Evolutionary conservation across 2,797 vertebrate species (phyloP), one percentile per base, ranked within the genome.

Genomic region (Hyperoplus immaculatus): DNA sequence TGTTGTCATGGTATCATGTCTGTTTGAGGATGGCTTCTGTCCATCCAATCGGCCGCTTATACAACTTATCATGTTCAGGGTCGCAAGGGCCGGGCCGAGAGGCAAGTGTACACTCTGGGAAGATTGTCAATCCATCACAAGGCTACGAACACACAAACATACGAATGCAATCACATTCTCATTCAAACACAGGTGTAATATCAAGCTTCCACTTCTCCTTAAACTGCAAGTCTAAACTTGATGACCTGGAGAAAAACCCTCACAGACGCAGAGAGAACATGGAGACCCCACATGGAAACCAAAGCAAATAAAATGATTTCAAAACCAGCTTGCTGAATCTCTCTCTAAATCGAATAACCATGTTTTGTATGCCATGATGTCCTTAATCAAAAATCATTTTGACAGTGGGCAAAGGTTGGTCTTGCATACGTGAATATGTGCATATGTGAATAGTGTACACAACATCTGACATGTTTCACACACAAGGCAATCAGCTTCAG

Each of bases 71-170:
- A 46, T 59, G 64, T 41, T 77, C 77, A 78, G 47, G 77, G 86
- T 69, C 36, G 16, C 2, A 0, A 12, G 58, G 21, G 21, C 54
- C 0, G 36, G 70, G 46, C 14, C 3, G 4, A 61, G 65, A 69
- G 21, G 39, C 36, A 57, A 62, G 42, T 62, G 2, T 55, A 45
- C 53, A 67, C 6, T 49, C 69, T 49, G 29, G 76, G 72, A 50
- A 60, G 42, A 54, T 66, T 12, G 21, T 87, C 63, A 77, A 70
- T 83, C 75, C 16, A 58, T 77, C 45, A 47, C 62, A 77, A 69
- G 71, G 18, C 51, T 72, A 43, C 29, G 29, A 29, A 61, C 58
- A 69, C 60, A 69, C 54, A 67, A 72, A 76, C 46, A 49, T 15
- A 72, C 6, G 65, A 43, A 16, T 41, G 21, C 29, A 59, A 47